phyloP scores from a whole-genome alignment of 2,797 vertebrate genomes.

The Ctenochaetus hawaiiensis region DNA sequence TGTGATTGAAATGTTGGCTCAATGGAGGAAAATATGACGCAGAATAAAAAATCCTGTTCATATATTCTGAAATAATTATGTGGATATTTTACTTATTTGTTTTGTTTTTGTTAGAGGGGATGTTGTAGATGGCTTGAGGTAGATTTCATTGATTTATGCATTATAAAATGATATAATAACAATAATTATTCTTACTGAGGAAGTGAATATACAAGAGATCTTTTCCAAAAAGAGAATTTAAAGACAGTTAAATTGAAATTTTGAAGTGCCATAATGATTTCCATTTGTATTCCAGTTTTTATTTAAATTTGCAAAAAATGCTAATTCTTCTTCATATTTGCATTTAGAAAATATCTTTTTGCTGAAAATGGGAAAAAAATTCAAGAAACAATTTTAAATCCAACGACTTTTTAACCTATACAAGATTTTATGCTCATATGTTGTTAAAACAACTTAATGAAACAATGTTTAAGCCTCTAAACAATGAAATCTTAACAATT shows the following conservation, averaged over 20 bases:
- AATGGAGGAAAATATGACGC: background rate
- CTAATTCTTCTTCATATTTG: too few species aligned
- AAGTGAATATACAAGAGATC: background rate
- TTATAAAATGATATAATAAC: background rate
- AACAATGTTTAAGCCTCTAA: too few species aligned
- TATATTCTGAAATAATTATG: background rate
- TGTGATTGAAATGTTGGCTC: background rate
- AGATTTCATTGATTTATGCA: background rate
- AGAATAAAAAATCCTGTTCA: background rate
- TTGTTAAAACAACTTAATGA: too few species aligned
- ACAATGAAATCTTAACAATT: too few species aligned
- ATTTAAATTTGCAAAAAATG: too few species aligned
- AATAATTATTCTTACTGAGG: background rate
- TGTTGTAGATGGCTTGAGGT: background rate
- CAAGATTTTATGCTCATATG: too few species aligned
- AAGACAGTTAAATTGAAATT: background rate
- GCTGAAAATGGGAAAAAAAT: too few species aligned
- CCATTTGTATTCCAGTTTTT: too few species aligned
- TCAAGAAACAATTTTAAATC: too few species aligned
- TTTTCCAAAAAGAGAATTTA: background rate
- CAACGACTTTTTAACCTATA: too few species aligned
- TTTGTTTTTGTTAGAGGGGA: background rate
- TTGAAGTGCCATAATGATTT: background rate
- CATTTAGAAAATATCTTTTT: too few species aligned
- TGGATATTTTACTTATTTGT: background rate